These are phyloP conservation scores for Norana najaformis DNA, from an alignment of 2,888 invertebrate genomes.

Conservation along the genomic window DNA sequence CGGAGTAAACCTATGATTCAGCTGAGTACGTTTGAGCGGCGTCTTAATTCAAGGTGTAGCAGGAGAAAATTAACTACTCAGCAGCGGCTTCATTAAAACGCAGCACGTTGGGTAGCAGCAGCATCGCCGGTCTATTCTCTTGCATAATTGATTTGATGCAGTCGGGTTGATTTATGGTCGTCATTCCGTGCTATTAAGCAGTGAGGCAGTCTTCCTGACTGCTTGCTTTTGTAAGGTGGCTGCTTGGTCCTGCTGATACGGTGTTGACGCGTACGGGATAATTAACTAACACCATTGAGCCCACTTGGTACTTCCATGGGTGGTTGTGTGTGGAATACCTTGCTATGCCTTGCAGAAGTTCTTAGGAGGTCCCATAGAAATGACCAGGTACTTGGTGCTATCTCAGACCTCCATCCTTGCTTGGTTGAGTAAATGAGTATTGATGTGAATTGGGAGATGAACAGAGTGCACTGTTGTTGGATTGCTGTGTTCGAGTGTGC, in stretches of 20 bases:
- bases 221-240: neutral
- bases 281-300: too few species aligned
- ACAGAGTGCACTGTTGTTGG: too few species aligned
- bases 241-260: neutral
- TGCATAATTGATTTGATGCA: neutral
- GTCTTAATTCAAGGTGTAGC: neutral
- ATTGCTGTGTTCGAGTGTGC: too few species aligned
- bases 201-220: neutral
- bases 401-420: too few species aligned
- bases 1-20: neutral
- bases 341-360: too few species aligned
- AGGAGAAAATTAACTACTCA: neutral
- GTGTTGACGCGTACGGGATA: neutral
- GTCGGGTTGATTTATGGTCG: neutral
- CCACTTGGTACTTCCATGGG: too few species aligned
- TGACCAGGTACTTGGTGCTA: too few species aligned
- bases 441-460: too few species aligned
- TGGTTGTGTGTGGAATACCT: too few species aligned
- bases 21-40: neutral
- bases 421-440: too few species aligned
- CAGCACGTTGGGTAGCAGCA: neutral
- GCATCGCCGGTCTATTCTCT: neutral
- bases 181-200: neutral
- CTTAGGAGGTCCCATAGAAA: too few species aligned
- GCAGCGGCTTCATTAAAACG: too few species aligned